Evolutionary conservation across 2,888 invertebrate species (phyloP).

Genomic region (Eilema caniola): DNA sequence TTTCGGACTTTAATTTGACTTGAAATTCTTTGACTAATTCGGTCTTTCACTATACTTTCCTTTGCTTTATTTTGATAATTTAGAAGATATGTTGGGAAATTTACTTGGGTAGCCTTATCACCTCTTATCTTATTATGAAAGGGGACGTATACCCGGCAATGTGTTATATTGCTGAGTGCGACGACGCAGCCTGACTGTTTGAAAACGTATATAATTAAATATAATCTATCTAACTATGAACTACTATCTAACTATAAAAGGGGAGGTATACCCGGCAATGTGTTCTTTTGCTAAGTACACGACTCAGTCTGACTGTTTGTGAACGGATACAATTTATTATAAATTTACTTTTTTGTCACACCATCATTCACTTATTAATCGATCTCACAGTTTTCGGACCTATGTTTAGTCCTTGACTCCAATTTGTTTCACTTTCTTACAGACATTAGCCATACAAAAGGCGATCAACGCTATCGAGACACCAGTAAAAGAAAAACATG

Average conservation of each 20-base stretch:
- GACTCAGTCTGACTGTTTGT: background rate
- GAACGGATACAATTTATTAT: background rate
- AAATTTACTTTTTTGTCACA: no score
- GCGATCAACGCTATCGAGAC: slow-evolving; percentile 97
- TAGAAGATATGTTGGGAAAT: background rate
- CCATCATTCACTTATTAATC: no score
- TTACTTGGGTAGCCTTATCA: background rate
- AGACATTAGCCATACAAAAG: slow-evolving; percentile 96
- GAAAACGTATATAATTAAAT: background rate
- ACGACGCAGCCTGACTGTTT: background rate
- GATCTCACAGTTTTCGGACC: background rate
- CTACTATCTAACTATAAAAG: background rate
- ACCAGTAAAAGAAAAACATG: slow-evolving; percentile 99
- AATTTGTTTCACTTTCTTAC: slow-evolving; percentile 59
- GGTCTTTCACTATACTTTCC: background rate
- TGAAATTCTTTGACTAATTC: background rate
- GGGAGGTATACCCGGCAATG: background rate
- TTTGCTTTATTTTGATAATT: background rate
- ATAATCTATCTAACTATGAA: no score
- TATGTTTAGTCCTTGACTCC: background rate
- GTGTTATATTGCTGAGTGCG: background rate
- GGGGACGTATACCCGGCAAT: background rate
- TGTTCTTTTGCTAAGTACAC: background rate
- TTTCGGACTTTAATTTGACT: background rate
- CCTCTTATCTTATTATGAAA: background rate